Percentiles rank a stretch among this genome's conserved stretches.
Evolutionary conservation across 2,113 vertebrate species (phyloP).

Genomic region (Saccopteryx leptura): DNA sequence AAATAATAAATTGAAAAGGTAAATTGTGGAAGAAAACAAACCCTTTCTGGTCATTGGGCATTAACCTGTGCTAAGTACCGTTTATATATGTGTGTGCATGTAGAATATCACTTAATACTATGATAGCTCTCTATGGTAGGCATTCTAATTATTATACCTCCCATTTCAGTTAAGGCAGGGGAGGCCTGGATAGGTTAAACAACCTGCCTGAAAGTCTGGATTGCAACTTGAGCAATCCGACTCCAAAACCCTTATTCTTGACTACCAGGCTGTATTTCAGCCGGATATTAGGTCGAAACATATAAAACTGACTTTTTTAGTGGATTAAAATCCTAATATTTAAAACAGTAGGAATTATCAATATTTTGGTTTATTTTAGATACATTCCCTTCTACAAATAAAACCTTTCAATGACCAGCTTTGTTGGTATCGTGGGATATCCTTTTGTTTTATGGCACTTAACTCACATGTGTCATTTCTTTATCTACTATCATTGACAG

Average conservation of each 20-base stretch:
- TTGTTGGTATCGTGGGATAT: not conserved
- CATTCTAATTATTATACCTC: not conserved
- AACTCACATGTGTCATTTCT: not conserved
- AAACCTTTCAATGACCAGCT: not conserved
- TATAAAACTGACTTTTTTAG: not conserved
- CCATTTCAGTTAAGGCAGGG: not conserved
- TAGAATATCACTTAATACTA: not conserved
- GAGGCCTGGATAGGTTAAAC: not conserved
- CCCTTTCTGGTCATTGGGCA: not conserved
- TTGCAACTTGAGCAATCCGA: not conserved
- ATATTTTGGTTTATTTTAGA: not conserved
- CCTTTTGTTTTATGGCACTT: not conserved
- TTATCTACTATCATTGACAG: not conserved
- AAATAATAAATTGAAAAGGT: conserved; percentile 10
- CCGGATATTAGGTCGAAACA: not conserved
- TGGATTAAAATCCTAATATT: not conserved
- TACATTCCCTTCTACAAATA: not conserved
- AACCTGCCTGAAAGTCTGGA: not conserved
- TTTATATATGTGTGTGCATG: not conserved
- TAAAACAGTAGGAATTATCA: not conserved
- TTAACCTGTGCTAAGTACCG: not conserved
- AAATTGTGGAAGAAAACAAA: not conserved
- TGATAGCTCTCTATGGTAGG: not conserved
- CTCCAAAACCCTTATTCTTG: not conserved
- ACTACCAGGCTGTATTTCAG: not conserved